Conservation (phyloP, 2,113 vertebrate genomes). For the Lepisosteus osseus region DNA sequence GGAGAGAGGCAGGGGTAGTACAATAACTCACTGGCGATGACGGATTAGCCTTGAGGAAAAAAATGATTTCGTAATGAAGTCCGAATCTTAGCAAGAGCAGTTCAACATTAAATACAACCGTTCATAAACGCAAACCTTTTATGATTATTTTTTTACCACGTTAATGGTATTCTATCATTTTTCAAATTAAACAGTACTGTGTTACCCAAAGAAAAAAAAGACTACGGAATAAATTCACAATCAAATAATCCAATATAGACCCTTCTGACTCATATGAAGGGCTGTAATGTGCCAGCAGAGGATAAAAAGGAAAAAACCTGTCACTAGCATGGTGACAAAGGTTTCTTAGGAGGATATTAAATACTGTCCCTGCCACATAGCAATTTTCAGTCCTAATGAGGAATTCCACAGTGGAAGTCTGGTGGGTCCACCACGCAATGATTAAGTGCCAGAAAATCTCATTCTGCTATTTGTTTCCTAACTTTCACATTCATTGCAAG, state of each 20-base stretch:
- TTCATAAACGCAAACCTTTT: constrained; percentile 1
- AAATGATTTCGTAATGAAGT: constrained; percentile 5
- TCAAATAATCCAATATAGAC: neutral
- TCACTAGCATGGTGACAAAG: too few relatives aligned
- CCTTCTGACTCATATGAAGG: neutral
- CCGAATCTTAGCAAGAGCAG: constrained; percentile 6
- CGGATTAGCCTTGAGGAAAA: constrained; percentile 5
- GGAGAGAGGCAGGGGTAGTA: too few relatives aligned
- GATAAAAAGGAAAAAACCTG: too few relatives aligned
- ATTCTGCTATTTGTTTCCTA: neutral
- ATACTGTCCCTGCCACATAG: neutral
- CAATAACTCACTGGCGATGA: neutral
- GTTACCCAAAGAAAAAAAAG: neutral
- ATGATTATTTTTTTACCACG: constrained; percentile 1
- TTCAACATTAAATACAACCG: constrained; percentile 5
- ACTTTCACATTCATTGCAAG: neutral
- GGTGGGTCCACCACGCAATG: neutral
- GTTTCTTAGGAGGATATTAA: neutral
- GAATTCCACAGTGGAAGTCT: neutral
- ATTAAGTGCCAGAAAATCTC: neutral
- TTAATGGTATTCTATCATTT: neutral
- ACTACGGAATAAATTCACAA: neutral
- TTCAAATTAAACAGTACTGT: neutral
- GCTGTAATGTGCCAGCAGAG: neutral
- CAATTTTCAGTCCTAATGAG: constrained; percentile 1